Evolutionary conservation across 2,113 vertebrate species (phyloP), one percentile per base, ranked within the genome.

Genomic region (Neodontobutis hainanensis): DNA sequence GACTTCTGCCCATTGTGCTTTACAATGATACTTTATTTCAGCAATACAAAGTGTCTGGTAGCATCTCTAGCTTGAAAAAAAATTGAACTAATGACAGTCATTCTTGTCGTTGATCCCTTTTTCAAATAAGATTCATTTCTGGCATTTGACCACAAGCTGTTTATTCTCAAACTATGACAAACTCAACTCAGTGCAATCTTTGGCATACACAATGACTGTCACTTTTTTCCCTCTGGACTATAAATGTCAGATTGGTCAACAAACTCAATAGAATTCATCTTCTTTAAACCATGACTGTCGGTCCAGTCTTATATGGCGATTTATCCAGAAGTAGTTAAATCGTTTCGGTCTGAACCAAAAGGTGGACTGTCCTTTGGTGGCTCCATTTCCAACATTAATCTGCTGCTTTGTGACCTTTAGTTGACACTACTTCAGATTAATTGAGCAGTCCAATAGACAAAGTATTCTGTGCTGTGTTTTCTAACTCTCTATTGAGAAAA

Each of bases 191-290:
- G 6, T n/a, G 34, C 51, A 36, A 14, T 36, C 35, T 36, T 55
- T 55, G 34, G 11, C 11, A 55, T 32, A 55, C 32, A 55, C 12
- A 55, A 55, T 6, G 11, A 6, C 51, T 34, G 51, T 36, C 51
- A 53, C 5, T 27, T 55, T 55, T 55, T 35, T 55, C 51, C 36
- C 12, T n/a, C 32, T 3, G 32, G 4, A 36, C 12, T 32, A 55
- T 55, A 55, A 55, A 55, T 55, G 52, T 55, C 52, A 55, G 35
- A 36, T 55, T n/a, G 34, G 14, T 55, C 34, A 27, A 34, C 52
- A 55, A 55, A 55, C 3, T 55, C 34, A 12, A 14, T 55, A 9
- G 34, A 55, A 55, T 55, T 55, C 11, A 35, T 36, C 10, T 55
- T 55, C 5, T 53, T 35, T 34, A 35, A 32, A 35, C 27, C 51